Base-by-base conservation (phyloP, 2,888 invertebrate species). In the Graphium colonna region DNA sequence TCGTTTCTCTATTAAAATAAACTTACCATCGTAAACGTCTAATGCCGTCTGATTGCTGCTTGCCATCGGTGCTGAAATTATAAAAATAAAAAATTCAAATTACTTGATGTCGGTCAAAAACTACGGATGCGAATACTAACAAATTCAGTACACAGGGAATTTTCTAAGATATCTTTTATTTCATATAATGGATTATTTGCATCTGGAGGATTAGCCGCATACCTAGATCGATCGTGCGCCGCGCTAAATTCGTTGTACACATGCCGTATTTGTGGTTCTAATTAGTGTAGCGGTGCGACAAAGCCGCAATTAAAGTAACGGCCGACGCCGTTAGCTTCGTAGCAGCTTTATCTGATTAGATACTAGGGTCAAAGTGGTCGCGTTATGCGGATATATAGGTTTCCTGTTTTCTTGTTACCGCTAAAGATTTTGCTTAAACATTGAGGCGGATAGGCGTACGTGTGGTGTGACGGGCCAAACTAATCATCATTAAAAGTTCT, bases 61-160 rank as follows among this genome's bases (percentile, higher is more conserved):
- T 59, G 92, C 76, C 67, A 93, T 84, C 61, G 94, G 94, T 79
- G 94, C 94, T 94, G 92, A 65, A 93, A 93, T 68, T 64, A 76
- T 78, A 77, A 33, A 33, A 33, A 33, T 33, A 33, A 33, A n/a
- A n/a, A n/a, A n/a, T n/a, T n/a, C n/a, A n/a, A n/a, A n/a, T n/a
- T n/a, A n/a, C n/a, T n/a, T n/a, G n/a, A n/a, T n/a, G n/a, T n/a
- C n/a, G n/a, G n/a, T n/a, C n/a, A n/a, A n/a, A n/a, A n/a, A n/a
- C n/a, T n/a, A n/a, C n/a, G n/a, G n/a, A n/a, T n/a, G n/a, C n/a
- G n/a, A n/a, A n/a, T n/a, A n/a, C n/a, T n/a, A n/a, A n/a, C n/a
- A n/a, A n/a, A n/a, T n/a, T n/a, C n/a, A n/a, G n/a, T n/a, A n/a
- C n/a, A n/a, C n/a, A n/a, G n/a, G n/a, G n/a, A n/a, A n/a, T n/a